These are phyloP conservation scores for Stramonita haemastoma DNA, from an alignment of 2,888 invertebrate species.

Conservation along the genomic window DNA sequence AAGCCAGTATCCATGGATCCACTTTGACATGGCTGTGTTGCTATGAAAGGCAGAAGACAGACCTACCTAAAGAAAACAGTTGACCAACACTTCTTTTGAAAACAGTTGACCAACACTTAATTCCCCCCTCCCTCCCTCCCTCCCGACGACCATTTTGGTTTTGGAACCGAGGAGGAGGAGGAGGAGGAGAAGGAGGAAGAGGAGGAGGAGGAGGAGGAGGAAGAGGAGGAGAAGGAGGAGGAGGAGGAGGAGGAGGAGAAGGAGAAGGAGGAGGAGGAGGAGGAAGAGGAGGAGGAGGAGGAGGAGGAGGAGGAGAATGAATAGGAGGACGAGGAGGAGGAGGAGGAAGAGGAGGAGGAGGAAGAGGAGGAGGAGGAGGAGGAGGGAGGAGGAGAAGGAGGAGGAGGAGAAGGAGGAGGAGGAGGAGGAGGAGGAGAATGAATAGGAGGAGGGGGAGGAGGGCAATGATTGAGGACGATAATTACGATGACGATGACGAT, in stretches of 20 bases:
- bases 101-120: too few species aligned
- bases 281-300: background rate
- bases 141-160: too few species aligned
- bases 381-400: background rate
- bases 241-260: too few species aligned
- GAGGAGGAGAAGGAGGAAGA: background rate
- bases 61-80: too few species aligned
- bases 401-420: background rate
- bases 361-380: too few species aligned
- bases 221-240: background rate
- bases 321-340: background rate
- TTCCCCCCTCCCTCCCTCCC: too few species aligned
- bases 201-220: background rate
- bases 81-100: too few species aligned
- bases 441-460: background rate
- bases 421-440: background rate
- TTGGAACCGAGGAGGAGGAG: background rate
- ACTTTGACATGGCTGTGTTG: too few species aligned
- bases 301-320: background rate
- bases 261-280: background rate
- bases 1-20: too few species aligned
- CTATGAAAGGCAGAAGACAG: too few species aligned
- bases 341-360: too few species aligned
- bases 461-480: background rate
- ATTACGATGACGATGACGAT: too few species aligned